A percentile compares a stretch with the other conserved stretches of the same genome.
phyloP scores from a whole-genome alignment of 2,888 invertebrate genomes.

The Chelonus formosanus region DNA sequence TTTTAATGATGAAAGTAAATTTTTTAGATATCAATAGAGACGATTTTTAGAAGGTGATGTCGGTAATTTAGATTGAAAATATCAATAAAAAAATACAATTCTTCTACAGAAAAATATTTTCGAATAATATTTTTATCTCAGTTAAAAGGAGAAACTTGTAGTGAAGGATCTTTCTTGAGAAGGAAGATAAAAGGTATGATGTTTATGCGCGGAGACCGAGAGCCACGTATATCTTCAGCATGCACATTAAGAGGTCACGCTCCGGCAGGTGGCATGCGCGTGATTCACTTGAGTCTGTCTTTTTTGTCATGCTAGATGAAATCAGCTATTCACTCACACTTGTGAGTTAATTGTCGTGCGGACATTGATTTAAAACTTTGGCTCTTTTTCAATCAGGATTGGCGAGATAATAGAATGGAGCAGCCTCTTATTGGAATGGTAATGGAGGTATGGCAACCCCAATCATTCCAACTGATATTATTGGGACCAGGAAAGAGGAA shows the following conservation, averaged over 20 bases:
- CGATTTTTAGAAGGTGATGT: no score
- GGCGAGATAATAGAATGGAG: conserved; percentile 6
- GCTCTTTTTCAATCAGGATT: background rate
- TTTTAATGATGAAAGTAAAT: no score
- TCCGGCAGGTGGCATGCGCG: conserved; percentile 60
- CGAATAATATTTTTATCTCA: conserved; percentile 11
- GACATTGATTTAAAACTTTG: conserved; percentile 49
- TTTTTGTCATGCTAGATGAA: conserved; percentile 14
- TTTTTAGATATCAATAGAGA: no score
- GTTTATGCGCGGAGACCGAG: conserved; percentile 26
- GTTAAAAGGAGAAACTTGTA: conserved; percentile 30
- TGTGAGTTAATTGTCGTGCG: conserved; percentile 51
- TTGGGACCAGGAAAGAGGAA: conserved; percentile 6
- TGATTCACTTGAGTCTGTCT: conserved; percentile 52
- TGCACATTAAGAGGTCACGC: conserved; percentile 59
- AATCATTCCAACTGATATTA: background rate
- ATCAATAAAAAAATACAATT: background rate
- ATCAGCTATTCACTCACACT: conserved; percentile 50
- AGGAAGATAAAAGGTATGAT: conserved; percentile 34
- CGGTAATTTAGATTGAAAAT: conserved; percentile 15
- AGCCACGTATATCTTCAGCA: conserved; percentile 42
- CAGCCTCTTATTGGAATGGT: conserved; percentile 1
- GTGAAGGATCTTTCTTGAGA: conserved; percentile 25
- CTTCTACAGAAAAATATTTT: no score
- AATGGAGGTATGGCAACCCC: conserved; percentile 1